phyloP scores from a whole-genome alignment of 1,140 invertebrate genomes.

The Tyrophagus putrescentiae region DNA sequence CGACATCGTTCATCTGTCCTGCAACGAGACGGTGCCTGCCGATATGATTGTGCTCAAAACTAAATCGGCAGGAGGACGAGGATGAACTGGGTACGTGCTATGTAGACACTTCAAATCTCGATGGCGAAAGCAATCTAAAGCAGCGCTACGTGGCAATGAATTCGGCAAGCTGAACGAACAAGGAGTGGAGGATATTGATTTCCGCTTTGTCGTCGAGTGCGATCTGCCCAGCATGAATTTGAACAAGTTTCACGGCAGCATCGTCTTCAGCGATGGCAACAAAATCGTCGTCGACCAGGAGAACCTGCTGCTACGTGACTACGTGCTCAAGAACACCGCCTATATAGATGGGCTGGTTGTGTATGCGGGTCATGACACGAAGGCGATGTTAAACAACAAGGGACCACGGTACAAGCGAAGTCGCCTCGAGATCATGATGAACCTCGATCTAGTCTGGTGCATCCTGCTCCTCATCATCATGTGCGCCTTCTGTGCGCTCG shows the following conservation, averaged over 20 bases:
- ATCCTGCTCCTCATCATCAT: conserved; percentile 77
- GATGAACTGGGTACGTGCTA: conserved; percentile 67
- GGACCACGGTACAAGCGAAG: conserved; percentile 89
- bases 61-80: conserved; percentile 24
- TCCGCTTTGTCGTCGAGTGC: conserved; percentile 30
- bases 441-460: conserved; percentile 90
- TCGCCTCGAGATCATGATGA: conserved; percentile 78
- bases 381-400: conserved; percentile 93
- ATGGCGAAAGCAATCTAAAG: conserved; percentile 98
- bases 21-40: conserved; percentile 90
- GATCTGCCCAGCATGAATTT: conserved; percentile 79
- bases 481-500: conserved; percentile 75
- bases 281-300: conserved; percentile 74
- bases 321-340: conserved; percentile 79
- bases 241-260: conserved; percentile 78
- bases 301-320: conserved; percentile 82
- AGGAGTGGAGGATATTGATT: conserved; percentile 32
- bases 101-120: conserved; percentile 95
- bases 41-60: conserved; percentile 77
- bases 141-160: conserved; percentile 7
- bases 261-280: conserved; percentile 46
- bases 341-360: conserved; percentile 92
- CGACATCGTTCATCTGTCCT: conserved; percentile 85
- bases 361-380: conserved; percentile 64
- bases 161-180: not conserved